Base-by-base conservation (phyloP, 1,140 invertebrate species). In the Aricia agestis region DNA sequence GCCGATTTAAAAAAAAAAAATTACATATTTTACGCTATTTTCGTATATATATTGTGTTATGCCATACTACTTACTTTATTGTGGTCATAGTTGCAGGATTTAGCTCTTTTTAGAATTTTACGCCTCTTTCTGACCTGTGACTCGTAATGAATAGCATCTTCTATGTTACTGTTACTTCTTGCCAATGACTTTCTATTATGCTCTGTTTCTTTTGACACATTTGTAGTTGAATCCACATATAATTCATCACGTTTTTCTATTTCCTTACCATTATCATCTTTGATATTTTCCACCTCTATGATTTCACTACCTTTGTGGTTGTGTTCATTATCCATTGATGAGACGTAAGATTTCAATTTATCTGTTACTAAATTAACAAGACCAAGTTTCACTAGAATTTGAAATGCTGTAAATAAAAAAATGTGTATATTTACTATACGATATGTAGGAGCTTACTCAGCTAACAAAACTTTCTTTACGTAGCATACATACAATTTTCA, bases 301-400 rank as follows among this genome's bases (percentile, higher is more conserved):
- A 36, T 36, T 36, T 70, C 68, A 32, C 65, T 31, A 58, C 74
- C 76, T 58, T 84, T 79, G n/a, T 73, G 75, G 52, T 77, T 80
- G 70, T 92, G 92, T 74, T 92, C 89, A 76, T 81, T 87, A 70
- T 89, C 82, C 91, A 92, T 92, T n/a, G 84, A 89, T 45, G 70
- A 72, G 36, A 92, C 68, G 73, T 92, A 88, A 25, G 79, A 78
- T 61, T 77, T 85, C 41, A 92, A 76, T 78, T 92, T 88, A 59
- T 90, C 82, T 63, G 86, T 89, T 19, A 92, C 74, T 32, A 91
- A 72, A 67, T 72, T 76, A 18, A 92, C 84, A n/a, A 92, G 82
- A 13, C 90, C 88, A 81, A 89, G 84, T 66, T 86, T 83, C 32
- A 90, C 78, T 6, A 92, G 80, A 68, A 90, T 86, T 81, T 90